phyloP scores from a whole-genome alignment of 2,888 invertebrate species.

The Drosophila kambysellisi region DNA sequence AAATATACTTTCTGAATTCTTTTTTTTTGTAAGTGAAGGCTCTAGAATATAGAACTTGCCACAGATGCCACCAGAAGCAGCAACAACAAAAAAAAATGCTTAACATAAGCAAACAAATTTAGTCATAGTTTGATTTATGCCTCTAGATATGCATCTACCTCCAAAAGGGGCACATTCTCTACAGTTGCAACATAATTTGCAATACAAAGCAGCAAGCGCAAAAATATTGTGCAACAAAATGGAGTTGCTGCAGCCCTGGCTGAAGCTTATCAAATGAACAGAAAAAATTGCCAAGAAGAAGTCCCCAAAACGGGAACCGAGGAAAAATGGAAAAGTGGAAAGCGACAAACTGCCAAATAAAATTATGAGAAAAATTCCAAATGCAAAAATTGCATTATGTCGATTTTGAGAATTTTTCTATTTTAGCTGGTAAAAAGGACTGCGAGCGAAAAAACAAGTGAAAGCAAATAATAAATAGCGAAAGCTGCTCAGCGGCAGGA shows the following conservation, averaged over 20 bases:
- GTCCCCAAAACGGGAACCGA: conserved; percentile 2
- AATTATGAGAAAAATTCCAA: conserved; percentile 54
- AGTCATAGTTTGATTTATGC: conserved; percentile 68
- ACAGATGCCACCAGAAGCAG: conserved; percentile 11
- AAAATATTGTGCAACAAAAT: conserved; percentile 57
- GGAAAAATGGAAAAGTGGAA: conserved; percentile 1
- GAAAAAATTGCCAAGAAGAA: conserved; percentile 5
- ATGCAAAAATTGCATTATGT: conserved; percentile 75
- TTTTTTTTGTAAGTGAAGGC: not conserved
- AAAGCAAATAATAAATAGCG: conserved; percentile 35
- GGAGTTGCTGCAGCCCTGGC: conserved; percentile 13
- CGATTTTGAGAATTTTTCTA: conserved; percentile 69
- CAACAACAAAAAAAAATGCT: not conserved
- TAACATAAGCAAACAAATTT: conserved; percentile 43
- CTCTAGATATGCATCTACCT: conserved; percentile 49
- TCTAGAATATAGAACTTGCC: conserved; percentile 1
- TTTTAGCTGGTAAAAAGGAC: conserved; percentile 42
- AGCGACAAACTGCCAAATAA: conserved; percentile 31
- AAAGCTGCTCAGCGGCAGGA: conserved; percentile 47
- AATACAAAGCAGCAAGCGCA: conserved; percentile 30
- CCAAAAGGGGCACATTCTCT: conserved; percentile 1
- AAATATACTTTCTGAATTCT: not conserved
- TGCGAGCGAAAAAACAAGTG: conserved; percentile 13
- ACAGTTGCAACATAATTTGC: conserved; percentile 54
- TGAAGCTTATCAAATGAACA: conserved; percentile 42